A percentile compares a stretch with the other conserved stretches of the same genome.
Conservation (phyloP, 2,888 invertebrate genomes). For the Andricus curvator region DNA sequence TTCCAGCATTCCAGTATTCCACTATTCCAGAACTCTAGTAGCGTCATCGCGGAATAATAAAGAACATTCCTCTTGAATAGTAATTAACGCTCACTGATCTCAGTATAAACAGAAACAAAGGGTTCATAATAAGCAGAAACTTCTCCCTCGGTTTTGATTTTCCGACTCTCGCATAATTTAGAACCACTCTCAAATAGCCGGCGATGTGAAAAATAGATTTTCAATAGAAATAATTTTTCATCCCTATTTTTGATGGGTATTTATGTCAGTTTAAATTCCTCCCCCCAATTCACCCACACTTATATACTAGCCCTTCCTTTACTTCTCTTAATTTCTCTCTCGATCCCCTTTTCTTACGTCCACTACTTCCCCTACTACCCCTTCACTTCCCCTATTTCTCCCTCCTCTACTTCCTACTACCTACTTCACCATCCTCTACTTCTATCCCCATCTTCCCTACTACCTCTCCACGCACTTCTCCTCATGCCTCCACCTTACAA, state of each 20-base stretch:
- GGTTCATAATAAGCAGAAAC: conserved; percentile 8
- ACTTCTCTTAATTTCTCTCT: too few relatives aligned
- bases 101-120: not conserved
- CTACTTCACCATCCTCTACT: too few relatives aligned
- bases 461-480: too few relatives aligned
- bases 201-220: not conserved
- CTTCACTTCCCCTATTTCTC: too few relatives aligned
- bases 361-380: too few relatives aligned
- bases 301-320: not conserved
- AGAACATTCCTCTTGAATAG: conserved; percentile 7
- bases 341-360: too few relatives aligned
- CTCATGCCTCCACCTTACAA: too few relatives aligned
- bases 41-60: conserved; percentile 22
- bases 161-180: not conserved
- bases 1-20: conserved; percentile 9
- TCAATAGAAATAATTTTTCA: not conserved
- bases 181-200: not conserved
- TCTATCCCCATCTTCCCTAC: too few relatives aligned
- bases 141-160: not conserved
- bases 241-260: not conserved
- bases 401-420: too few relatives aligned
- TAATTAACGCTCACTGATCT: conserved; percentile 17
- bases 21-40: conserved; percentile 8
- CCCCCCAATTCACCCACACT: too few relatives aligned
- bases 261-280: not conserved